A percentile compares a stretch with the other conserved stretches of the same genome.
phyloP scores from a whole-genome alignment of 35 echinoderm and acorn worm species.

The Eucidaris tribuloides region DNA sequence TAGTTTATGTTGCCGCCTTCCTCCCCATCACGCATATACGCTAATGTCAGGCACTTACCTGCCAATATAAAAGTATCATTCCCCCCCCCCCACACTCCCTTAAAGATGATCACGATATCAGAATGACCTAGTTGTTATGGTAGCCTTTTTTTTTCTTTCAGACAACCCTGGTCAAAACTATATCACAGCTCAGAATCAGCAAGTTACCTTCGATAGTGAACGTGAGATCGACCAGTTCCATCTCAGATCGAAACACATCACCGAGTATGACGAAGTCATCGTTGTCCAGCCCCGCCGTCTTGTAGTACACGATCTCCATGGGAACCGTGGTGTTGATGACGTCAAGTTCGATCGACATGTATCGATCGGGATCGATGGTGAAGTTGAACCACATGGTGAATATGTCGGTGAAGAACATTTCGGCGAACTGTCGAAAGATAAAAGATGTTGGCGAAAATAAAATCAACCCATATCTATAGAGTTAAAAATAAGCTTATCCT shows the following conservation, averaged over 20 bases:
- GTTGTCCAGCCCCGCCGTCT: constrained; percentile 17
- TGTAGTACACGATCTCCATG: constrained; percentile 65
- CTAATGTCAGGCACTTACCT: too few relatives aligned
- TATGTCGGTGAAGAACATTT: constrained; percentile 83
- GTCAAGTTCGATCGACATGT: constrained; percentile 63
- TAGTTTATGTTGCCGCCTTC: too few relatives aligned
- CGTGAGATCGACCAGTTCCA: constrained; percentile 65
- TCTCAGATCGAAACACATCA: constrained; percentile 49
- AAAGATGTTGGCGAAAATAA: too few relatives aligned
- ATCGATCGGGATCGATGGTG: constrained; percentile 55
- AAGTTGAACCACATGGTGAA: constrained; percentile 89
- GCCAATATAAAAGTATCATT: too few relatives aligned
- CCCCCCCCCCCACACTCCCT: too few relatives aligned
- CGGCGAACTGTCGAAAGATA: constrained; percentile 71
- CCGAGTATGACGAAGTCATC: constrained; percentile 54
- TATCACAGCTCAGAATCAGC: background rate
- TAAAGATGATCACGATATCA: background rate
- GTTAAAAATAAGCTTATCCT: too few relatives aligned
- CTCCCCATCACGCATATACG: too few relatives aligned
- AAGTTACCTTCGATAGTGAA: constrained; percentile 67
- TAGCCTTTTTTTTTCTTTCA: background rate
- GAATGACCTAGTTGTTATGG: background rate
- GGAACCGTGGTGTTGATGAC: constrained; percentile 85
- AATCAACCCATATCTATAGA: too few relatives aligned
- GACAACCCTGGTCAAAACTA: background rate